phyloP scores from a whole-genome alignment of 2,113 vertebrate species.

The Monarcha castaneiventris region DNA sequence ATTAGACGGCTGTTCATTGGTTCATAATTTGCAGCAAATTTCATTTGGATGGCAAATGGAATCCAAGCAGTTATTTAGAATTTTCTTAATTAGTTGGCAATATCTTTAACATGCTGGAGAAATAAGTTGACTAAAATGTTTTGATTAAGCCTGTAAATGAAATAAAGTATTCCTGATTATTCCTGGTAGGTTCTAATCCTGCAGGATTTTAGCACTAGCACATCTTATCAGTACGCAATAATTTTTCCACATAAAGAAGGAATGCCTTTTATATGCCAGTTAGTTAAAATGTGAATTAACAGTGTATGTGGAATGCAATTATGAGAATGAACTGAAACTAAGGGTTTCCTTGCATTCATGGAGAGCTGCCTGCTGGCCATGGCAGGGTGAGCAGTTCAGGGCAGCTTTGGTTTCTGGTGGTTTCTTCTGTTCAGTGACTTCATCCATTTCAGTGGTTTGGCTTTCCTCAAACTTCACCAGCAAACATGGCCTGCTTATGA shows the following conservation, averaged over 20 bases:
- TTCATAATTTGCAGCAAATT: background rate
- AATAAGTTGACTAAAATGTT: background rate
- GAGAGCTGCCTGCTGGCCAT: background rate
- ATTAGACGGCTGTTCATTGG: background rate
- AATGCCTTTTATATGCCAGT: background rate
- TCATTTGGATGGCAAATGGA: background rate
- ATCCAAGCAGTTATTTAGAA: background rate
- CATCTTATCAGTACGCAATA: background rate
- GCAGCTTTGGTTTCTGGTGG: background rate
- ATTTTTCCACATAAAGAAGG: background rate
- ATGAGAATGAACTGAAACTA: background rate
- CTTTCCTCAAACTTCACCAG: background rate
- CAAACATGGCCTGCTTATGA: background rate
- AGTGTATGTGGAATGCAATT: background rate
- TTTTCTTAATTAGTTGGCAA: background rate
- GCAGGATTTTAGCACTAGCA: background rate
- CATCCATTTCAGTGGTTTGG: background rate
- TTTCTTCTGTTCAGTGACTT: background rate
- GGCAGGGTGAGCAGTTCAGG: background rate
- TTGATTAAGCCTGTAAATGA: background rate
- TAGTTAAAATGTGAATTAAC: background rate
- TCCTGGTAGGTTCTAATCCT: background rate
- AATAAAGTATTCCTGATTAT: background rate
- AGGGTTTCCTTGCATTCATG: background rate
- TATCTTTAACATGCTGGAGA: background rate